Percentiles rank a stretch among this genome's conserved stretches.
phyloP scores from a whole-genome alignment of 2,888 invertebrate species.

The Galeopsomyia nigrocyanea region DNA sequence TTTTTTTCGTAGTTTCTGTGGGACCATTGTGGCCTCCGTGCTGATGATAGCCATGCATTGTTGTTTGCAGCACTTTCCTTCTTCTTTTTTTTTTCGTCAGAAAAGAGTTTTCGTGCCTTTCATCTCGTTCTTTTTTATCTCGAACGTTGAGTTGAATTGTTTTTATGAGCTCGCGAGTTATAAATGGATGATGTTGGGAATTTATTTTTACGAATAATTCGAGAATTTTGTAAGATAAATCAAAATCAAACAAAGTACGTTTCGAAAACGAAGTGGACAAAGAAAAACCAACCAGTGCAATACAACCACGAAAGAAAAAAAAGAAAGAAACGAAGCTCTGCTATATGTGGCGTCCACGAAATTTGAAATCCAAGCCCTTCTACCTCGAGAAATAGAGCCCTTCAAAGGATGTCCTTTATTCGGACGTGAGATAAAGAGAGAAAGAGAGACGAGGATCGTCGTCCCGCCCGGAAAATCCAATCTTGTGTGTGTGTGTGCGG shows the following conservation, averaged over 20 bases:
- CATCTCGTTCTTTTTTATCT: too few species aligned
- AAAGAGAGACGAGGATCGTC: background rate
- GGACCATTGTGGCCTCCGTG: background rate
- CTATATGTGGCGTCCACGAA: background rate
- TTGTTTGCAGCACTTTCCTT: constrained; percentile 7
- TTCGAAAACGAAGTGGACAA: constrained; percentile 5
- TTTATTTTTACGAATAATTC: too few species aligned
- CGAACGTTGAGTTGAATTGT: too few species aligned
- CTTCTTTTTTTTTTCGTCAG: constrained; percentile 21
- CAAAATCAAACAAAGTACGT: background rate
- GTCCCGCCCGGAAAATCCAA: constrained; percentile 51
- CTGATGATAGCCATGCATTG: constrained; percentile 17
- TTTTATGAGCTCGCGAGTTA: too few species aligned
- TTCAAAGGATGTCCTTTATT: too few species aligned
- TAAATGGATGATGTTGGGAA: too few species aligned
- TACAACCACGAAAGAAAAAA: too few species aligned
- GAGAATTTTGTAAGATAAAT: too few species aligned
- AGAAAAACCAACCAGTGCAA: too few species aligned
- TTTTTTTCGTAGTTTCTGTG: constrained; percentile 4
- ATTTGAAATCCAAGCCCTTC: constrained; percentile 19
- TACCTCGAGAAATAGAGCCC: background rate
- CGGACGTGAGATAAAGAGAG: background rate
- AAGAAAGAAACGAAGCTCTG: background rate
- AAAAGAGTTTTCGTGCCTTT: background rate
- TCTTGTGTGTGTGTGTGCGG: constrained; percentile 36